A percentile compares a stretch with the other conserved stretches of the same genome.
These are phyloP conservation scores for Artemia franciscana DNA, from an alignment of 1,140 invertebrate species.

Conservation along the genomic window DNA sequence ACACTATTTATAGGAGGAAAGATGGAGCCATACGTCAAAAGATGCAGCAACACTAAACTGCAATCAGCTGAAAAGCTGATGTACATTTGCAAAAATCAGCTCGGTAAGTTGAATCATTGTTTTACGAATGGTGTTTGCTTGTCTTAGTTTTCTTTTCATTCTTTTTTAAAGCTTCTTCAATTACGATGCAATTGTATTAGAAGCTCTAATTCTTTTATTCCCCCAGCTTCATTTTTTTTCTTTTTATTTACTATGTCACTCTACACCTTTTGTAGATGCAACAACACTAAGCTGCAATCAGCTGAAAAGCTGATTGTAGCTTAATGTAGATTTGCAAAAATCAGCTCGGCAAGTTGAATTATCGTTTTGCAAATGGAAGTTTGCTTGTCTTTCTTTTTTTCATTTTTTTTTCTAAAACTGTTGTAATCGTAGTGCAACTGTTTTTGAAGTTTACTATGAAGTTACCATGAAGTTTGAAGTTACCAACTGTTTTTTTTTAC, in stretches of 20 bases:
- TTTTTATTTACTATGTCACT: no score
- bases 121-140: constrained; percentile 2
- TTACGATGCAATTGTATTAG: neutral
- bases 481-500: no score
- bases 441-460: no score
- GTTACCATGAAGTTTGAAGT: no score
- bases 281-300: constrained; percentile 70
- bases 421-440: neutral
- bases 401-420: neutral
- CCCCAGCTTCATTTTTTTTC: no score
- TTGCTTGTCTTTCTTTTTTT: no score
- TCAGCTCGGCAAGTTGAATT: constrained; percentile 48
- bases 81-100: constrained; percentile 96
- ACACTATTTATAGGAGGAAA: constrained; percentile 49
- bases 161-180: neutral
- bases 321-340: constrained; percentile 99
- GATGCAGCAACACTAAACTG: constrained; percentile 72
- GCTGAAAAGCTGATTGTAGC: constrained; percentile 91
- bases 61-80: constrained; percentile 88
- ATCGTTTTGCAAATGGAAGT: constrained; percentile 5
- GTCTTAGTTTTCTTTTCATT: no score
- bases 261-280: no score
- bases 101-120: constrained; percentile 33
- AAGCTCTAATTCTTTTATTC: no score
- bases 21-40: constrained; percentile 80